Conservation (phyloP, 2,888 invertebrate genomes). For the Dendrolimus pini region DNA sequence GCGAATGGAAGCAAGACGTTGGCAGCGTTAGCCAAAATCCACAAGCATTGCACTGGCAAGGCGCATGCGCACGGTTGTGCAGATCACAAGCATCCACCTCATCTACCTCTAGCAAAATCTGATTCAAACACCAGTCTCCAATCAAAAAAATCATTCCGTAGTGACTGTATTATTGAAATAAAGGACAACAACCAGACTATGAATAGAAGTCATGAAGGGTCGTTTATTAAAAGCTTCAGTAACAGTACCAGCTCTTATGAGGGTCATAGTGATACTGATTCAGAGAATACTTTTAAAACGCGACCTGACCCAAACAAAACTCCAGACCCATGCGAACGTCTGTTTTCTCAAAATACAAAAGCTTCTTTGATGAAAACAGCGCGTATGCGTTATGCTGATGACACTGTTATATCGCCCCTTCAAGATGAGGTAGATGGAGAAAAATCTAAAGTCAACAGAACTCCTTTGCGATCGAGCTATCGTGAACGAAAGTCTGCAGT, state of each 20-base stretch:
- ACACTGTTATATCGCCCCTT: conserved; percentile 43
- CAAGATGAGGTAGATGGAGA: conserved; percentile 67
- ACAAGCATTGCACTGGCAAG: conserved; percentile 85
- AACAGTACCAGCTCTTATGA: conserved; percentile 81
- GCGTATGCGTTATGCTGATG: conserved; percentile 76
- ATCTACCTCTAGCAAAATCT: conserved; percentile 60
- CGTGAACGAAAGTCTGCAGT: conserved; percentile 63
- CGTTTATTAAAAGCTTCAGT: conserved; percentile 66
- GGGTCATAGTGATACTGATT: conserved; percentile 81
- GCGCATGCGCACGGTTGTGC: conserved; percentile 84
- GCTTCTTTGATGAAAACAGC: conserved; percentile 78
- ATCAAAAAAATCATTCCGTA: conserved; percentile 57
- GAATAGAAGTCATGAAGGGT: conserved; percentile 42
- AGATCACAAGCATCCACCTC: conserved; percentile 64
- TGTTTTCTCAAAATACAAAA: conserved; percentile 76
- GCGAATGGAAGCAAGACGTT: conserved; percentile 68
- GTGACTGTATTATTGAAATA: conserved; percentile 64
- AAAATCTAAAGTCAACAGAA: conserved; percentile 53
- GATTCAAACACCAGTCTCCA: conserved; percentile 66
- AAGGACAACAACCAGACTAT: conserved; percentile 41
- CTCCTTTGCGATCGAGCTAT: conserved; percentile 56
- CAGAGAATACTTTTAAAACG: conserved; percentile 69
- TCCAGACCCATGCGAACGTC: conserved; percentile 64
- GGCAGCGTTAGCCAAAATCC: conserved; percentile 76
- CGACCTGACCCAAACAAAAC: conserved; percentile 44